Evolutionary conservation across 2,888 invertebrate genomes (phyloP).

Genomic region (Adineta ricciae): DNA sequence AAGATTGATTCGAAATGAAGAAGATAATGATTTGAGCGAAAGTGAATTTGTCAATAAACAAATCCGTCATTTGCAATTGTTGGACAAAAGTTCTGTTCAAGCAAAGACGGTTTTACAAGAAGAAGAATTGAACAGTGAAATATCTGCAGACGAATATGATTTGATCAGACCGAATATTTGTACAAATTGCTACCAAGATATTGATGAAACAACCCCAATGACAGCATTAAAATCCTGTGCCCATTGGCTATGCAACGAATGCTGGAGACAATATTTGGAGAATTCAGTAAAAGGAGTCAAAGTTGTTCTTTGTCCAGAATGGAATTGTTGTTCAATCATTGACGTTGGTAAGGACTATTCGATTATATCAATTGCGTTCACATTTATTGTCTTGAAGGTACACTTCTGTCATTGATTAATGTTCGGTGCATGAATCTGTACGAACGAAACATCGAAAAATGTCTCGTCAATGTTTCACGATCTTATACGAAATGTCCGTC

Average conservation of each 20-base stretch:
- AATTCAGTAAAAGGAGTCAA: not conserved
- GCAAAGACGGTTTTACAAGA: too few relatives aligned
- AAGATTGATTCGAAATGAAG: not conserved
- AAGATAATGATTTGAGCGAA: not conserved
- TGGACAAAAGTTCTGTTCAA: not conserved
- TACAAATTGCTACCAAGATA: not conserved
- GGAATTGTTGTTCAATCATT: not conserved
- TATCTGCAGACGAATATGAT: not conserved
- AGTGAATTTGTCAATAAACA: not conserved
- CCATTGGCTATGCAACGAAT: not conserved
- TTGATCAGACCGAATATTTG: not conserved
- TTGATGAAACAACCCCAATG: not conserved
- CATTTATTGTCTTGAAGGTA: not conserved
- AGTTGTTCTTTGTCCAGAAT: not conserved
- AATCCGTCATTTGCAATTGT: not conserved
- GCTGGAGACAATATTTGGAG: not conserved
- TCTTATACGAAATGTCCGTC: not conserved
- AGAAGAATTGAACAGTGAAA: not conserved
- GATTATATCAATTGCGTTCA: too few relatives aligned
- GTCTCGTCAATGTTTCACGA: not conserved
- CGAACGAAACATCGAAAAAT: slow-evolving; percentile 14
- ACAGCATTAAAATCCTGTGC: not conserved
- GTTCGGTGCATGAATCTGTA: not conserved
- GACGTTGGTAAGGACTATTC: slow-evolving; percentile 13
- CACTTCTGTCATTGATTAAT: not conserved